Base-by-base conservation (phyloP, 2,888 invertebrate genomes). In the Taenaris catops region DNA sequence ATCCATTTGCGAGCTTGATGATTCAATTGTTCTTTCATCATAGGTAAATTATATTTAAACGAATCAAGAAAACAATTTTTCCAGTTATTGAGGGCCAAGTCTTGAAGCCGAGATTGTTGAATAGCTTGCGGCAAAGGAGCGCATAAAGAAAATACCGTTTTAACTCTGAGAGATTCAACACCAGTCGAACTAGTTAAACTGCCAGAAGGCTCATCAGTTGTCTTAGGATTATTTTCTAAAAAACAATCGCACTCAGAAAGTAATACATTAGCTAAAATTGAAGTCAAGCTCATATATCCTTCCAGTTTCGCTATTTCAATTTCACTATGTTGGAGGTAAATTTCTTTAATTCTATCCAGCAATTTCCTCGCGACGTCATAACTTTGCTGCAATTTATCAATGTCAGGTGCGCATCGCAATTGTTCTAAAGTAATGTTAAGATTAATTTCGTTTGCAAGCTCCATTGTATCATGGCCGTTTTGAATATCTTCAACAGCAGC, bases 401-500 rank as follows among this genome's bases (percentile, higher is more conserved):
- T 9, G 32, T 81, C 80, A 3, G 70, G 41, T 4, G 64, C 55
- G 35, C 55, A 49, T 8, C 66, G 44, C 27, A 83, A 38, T 34
- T 75, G 70, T 47, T 79, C 79, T 27, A 81, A 50, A 3, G 62
- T 59, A 31, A 81, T 53, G 49, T 74, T 72, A 39, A 71, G 65
- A 7, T 53, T 25, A 0, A 76, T 43, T 50, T 84, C 83, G 44
- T 65, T 66, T 5, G 68, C 54, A 19, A 72, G 55, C 48, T 83
- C 66, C 3, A 55, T 37, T 2, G 55, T 37, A 52, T 84, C 84
- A 41, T 83, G 53, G 41, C 33, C 68, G 10, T 71, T 72, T 6
- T 75, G 49, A 12, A 80, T 51, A 48, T 81, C 79, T 58, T 83
- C 84, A 2, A 83, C 71, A 16, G 70, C 66, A n/a, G 73, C 63